Conservation (phyloP, 2,113 vertebrate genomes). For the Perca flavescens region DNA sequence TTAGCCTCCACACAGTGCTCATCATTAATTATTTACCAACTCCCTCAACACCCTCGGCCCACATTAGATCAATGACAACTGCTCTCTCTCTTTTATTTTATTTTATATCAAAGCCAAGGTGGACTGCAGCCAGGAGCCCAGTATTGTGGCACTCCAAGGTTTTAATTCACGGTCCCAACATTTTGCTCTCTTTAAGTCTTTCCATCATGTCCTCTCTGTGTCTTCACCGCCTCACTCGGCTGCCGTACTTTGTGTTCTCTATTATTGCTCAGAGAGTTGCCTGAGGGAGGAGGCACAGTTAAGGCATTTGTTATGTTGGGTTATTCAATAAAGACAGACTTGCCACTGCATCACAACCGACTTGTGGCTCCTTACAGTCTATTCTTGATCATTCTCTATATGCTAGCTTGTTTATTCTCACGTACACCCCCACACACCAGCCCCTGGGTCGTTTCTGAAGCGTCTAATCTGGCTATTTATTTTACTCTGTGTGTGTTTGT, state of each 20-base stretch:
- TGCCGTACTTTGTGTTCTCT: constrained; percentile 51
- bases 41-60: constrained; percentile 61
- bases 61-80: constrained; percentile 57
- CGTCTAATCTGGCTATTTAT: constrained; percentile 65
- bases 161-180: constrained; percentile 30
- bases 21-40: constrained; percentile 75
- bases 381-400: constrained; percentile 65
- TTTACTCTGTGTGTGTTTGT: constrained; percentile 21
- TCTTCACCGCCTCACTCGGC: constrained; percentile 16
- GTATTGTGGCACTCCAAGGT: constrained; percentile 45
- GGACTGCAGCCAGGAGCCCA: constrained; percentile 43
- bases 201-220: constrained; percentile 45
- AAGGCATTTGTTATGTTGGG: constrained; percentile 56
- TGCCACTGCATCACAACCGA: constrained; percentile 60
- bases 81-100: constrained; percentile 15
- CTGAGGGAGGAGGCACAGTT: constrained; percentile 54
- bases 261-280: constrained; percentile 66
- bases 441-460: constrained; percentile 52
- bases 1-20: constrained; percentile 66
- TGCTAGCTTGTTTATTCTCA: constrained; percentile 50
- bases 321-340: constrained; percentile 70
- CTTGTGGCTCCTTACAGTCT: constrained; percentile 65
- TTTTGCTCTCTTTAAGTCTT: constrained; percentile 42
- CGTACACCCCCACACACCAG: constrained; percentile 45
- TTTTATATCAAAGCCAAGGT: constrained; percentile 45